These are phyloP conservation scores for Forbesichthys papilliferus DNA, from an alignment of 2,113 vertebrate species.

Conservation along the genomic window DNA sequence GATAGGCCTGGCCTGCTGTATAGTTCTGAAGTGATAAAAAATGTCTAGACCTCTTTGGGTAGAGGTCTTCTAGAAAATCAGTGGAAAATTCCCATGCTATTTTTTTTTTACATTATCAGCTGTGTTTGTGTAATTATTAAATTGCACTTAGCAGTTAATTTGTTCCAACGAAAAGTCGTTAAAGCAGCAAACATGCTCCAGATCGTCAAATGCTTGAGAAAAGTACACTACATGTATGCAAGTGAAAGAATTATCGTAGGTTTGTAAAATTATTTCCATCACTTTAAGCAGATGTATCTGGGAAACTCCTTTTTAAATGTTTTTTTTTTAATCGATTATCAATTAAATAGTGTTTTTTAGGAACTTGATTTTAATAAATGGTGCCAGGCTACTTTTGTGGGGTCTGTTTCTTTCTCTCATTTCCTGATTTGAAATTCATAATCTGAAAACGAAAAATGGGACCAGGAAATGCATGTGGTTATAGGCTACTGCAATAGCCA, in stretches of 20 bases:
- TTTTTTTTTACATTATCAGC: too few species aligned
- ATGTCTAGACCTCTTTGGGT: too few species aligned
- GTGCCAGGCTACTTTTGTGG: conserved; percentile 61
- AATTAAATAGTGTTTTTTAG: conserved; percentile 43
- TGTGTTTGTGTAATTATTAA: conserved; percentile 14
- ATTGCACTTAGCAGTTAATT: conserved; percentile 3
- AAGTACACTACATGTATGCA: conserved; percentile 25
- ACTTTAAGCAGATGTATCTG: conserved; percentile 31
- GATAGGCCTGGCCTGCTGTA: too few species aligned
- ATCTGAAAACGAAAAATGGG: too few species aligned
- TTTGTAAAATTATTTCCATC: conserved; percentile 34
- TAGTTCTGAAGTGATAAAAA: too few species aligned
- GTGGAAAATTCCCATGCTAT: too few species aligned
- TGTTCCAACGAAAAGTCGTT: background rate
- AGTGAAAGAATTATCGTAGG: conserved; percentile 27
- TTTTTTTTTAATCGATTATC: conserved; percentile 46
- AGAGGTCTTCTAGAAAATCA: too few species aligned
- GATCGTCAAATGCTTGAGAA: conserved; percentile 19
- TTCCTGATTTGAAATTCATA: too few species aligned
- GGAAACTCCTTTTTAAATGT: conserved; percentile 16
- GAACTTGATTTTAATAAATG: conserved; percentile 74
- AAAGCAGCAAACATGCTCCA: conserved; percentile 10
- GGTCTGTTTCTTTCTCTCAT: too few species aligned
- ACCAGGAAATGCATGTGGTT: too few species aligned
- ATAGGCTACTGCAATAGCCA: too few species aligned